A percentile compares a stretch with the other conserved stretches of the same genome.
phyloP scores from a whole-genome alignment of 2,113 vertebrate genomes.

The Desmodus rotundus region DNA sequence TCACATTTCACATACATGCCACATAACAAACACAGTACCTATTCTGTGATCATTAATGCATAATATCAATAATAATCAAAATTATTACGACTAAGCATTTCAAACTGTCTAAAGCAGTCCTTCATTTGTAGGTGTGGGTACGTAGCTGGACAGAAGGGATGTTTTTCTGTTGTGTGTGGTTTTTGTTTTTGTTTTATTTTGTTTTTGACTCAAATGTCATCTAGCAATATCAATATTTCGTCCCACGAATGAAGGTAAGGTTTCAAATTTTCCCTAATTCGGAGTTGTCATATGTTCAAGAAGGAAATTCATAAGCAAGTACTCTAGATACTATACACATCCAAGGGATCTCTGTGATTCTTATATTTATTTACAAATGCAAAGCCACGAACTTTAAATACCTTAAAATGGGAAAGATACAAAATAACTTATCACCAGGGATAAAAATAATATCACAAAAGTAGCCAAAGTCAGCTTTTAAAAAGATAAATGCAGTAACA shows the following conservation, averaged over 20 bases:
- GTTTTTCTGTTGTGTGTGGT: not conserved
- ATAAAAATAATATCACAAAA: not conserved
- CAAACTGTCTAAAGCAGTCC: not conserved
- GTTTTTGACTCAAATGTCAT: not conserved
- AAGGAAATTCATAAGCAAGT: not conserved
- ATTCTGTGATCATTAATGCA: not conserved
- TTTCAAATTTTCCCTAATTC: not conserved
- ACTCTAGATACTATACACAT: not conserved
- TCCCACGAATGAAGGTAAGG: not conserved
- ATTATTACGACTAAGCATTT: not conserved
- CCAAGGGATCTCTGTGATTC: not conserved
- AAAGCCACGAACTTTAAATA: not conserved
- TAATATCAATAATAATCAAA: not conserved
- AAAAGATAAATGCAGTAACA: not conserved
- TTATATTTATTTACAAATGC: not conserved
- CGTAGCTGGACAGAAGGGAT: not conserved
- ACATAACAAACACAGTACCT: not conserved
- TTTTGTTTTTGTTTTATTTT: not conserved
- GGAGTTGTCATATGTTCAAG: not conserved
- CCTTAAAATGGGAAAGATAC: not conserved
- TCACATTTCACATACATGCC: not conserved
- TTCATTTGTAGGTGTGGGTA: not conserved
- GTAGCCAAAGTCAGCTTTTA: not conserved
- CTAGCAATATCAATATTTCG: not conserved
- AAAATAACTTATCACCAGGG: not conserved